Conservation (phyloP, 30 jellyfish, hydroid and myxozoan species). For the Turritopsis rubra region DNA sequence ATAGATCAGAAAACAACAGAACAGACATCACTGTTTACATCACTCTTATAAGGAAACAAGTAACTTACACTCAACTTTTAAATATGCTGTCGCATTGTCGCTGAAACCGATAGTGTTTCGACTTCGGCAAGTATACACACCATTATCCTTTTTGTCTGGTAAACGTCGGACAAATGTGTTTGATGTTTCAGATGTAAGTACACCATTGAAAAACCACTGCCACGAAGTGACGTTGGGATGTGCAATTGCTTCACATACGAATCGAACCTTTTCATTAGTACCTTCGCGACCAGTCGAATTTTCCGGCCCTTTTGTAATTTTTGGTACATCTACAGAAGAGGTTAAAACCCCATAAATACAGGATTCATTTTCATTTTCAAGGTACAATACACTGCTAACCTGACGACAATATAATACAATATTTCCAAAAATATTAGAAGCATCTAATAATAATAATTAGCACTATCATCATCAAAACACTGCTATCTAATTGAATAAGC, state of each 20-base stretch:
- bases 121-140: constrained; percentile 45
- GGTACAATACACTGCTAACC: background rate
- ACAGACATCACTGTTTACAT: no score
- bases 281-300: constrained; percentile 49
- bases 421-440: no score
- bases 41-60: background rate
- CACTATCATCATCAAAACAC: background rate
- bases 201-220: constrained; percentile 37
- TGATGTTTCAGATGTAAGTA: background rate
- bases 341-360: background rate
- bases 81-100: constrained; percentile 21
- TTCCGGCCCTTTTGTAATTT: constrained; percentile 38
- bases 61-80: constrained; percentile 22
- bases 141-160: constrained; percentile 44
- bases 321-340: constrained; percentile 50
- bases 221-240: constrained; percentile 41
- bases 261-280: constrained; percentile 33
- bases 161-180: constrained; percentile 6
- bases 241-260: constrained; percentile 71
- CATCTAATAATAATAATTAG: background rate
- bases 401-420: no score
- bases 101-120: constrained; percentile 19
- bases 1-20: no score
- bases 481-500: background rate
- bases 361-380: background rate